These are phyloP conservation scores for Galeruca laticollis DNA, from an alignment of 2,888 invertebrate genomes.

Conservation along the genomic window DNA sequence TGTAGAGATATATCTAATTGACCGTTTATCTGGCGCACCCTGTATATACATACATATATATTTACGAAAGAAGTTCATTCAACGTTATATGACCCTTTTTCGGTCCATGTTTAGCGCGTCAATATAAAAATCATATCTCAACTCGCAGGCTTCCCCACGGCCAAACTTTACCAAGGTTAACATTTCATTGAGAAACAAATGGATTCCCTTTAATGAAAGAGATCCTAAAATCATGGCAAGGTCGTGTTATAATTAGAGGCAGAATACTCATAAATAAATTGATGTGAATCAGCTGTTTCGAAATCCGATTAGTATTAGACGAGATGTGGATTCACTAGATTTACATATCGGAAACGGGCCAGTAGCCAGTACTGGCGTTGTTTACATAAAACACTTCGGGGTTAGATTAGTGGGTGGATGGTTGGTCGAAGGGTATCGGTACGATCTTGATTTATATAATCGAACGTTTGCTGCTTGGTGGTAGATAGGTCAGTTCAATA, in stretches of 20 bases:
- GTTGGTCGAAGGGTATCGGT: constrained; percentile 8
- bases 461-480: too few relatives aligned
- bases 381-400: constrained; percentile 26
- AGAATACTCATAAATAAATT: constrained; percentile 37
- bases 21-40: too few relatives aligned
- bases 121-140: constrained; percentile 40
- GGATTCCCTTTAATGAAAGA: constrained; percentile 38
- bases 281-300: constrained; percentile 41
- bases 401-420: not conserved
- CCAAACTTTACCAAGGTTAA: constrained; percentile 32
- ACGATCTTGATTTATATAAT: not conserved
- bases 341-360: constrained; percentile 31
- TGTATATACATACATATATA: too few relatives aligned
- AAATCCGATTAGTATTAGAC: constrained; percentile 36
- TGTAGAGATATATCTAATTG: too few relatives aligned
- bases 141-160: constrained; percentile 34
- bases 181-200: constrained; percentile 43
- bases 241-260: constrained; percentile 35
- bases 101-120: constrained; percentile 8
- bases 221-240: constrained; percentile 42
- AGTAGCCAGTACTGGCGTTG: constrained; percentile 26
- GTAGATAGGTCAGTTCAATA: too few relatives aligned
- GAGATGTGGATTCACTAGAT: constrained; percentile 33
- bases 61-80: too few relatives aligned
- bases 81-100: not conserved